phyloP scores from a whole-genome alignment of 2,888 invertebrate species.

The Chamaedrilus cognettii region DNA sequence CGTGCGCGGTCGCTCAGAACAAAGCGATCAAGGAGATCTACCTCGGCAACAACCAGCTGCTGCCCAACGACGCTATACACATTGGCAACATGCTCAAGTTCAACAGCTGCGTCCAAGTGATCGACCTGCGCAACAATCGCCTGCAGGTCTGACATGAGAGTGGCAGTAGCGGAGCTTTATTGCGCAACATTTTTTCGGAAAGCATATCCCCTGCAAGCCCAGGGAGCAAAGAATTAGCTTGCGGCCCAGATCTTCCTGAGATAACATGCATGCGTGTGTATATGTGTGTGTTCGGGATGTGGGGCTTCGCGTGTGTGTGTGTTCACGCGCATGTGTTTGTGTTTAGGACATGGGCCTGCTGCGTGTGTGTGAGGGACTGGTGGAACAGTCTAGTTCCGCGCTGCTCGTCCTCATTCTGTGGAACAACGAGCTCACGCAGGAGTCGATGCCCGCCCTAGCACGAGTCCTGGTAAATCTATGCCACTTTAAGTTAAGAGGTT shows the following conservation, averaged over 20 bases:
- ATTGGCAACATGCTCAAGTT: slow-evolving; percentile 74
- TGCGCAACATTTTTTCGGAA: no score
- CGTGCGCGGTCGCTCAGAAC: slow-evolving; percentile 79
- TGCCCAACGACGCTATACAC: slow-evolving; percentile 75
- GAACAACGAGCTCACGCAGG: slow-evolving; percentile 82
- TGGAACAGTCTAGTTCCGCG: slow-evolving; percentile 64
- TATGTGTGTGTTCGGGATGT: no score
- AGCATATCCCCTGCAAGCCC: no score
- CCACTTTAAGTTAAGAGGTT: not conserved
- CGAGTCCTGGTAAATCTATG: slow-evolving; percentile 68
- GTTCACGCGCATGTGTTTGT: slow-evolving; percentile 12
- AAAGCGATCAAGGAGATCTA: slow-evolving; percentile 75
- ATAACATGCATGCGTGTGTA: no score
- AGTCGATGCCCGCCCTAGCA: slow-evolving; percentile 70
- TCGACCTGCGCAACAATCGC: slow-evolving; percentile 73
- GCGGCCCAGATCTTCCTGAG: no score
- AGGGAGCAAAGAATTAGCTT: no score
- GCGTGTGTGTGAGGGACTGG: slow-evolving; percentile 74
- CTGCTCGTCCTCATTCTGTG: slow-evolving; percentile 74
- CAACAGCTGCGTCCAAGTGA: slow-evolving; percentile 75
- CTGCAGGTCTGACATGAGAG: slow-evolving; percentile 62
- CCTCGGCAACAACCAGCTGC: slow-evolving; percentile 79
- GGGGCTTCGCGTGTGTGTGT: no score
- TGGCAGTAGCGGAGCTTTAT: no score
- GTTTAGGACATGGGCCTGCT: slow-evolving; percentile 73